Evolutionary conservation across 2,113 vertebrate species (phyloP).

Genomic region (Odocoileus hemionus): DNA sequence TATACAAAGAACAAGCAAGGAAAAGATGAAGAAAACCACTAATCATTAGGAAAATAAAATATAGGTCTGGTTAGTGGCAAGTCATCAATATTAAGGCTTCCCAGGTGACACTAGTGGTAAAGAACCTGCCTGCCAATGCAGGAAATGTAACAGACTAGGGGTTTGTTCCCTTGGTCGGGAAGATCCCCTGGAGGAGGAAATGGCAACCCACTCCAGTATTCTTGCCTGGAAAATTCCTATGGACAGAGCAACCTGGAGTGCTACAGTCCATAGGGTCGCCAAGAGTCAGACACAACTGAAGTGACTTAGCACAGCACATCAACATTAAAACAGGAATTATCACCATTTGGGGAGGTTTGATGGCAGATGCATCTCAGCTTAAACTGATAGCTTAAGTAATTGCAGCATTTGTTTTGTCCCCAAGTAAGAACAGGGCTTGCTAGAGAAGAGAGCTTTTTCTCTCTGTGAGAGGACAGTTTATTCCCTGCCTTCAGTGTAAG

Average conservation of each 20-base stretch:
- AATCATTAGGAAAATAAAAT: not conserved
- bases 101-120: not conserved
- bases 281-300: not conserved
- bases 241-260: not conserved
- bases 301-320: not conserved
- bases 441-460: not conserved
- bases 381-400: conserved; percentile 39
- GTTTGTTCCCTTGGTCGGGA: not conserved
- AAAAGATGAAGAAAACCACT: not conserved
- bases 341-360: conserved; percentile 11
- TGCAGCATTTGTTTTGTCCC: conserved; percentile 36
- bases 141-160: not conserved
- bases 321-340: conserved; percentile 45
- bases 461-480: not conserved
- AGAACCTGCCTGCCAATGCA: not conserved
- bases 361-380: conserved; percentile 26
- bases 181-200: not conserved
- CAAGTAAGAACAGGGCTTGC: conserved; percentile 17
- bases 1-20: not conserved
- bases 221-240: not conserved
- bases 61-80: conserved; percentile 12
- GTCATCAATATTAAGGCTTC: conserved; percentile 8
- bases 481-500: not conserved
- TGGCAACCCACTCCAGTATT: not conserved
- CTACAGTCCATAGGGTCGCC: not conserved